Base-by-base conservation (phyloP, 2,888 invertebrate genomes). In the Callimorpha dominula region DNA sequence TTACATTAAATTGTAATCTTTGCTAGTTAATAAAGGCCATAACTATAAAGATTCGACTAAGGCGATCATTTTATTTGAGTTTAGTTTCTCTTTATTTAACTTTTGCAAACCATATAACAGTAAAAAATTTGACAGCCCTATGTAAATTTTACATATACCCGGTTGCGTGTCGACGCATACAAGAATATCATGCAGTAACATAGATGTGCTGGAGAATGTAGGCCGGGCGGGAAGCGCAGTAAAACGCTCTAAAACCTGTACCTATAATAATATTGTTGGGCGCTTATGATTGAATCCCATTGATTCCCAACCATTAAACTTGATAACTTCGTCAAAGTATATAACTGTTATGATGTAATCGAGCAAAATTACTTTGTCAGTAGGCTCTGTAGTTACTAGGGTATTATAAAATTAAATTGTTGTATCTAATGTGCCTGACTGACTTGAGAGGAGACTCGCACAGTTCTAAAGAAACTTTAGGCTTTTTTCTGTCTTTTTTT, bases 171-270 rank as follows among this genome's bases (percentile, higher is more conserved):
- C 66, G 71, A 73, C 67, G 62, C 70, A 73, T 73, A 71, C 69
- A 73, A 66, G 71, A 68, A 62, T 50, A 49, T 42, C 42, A 43
- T 40, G n/a, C 46, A 72, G 15, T 31, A 60, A 60, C 12, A 31
- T 52, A 46, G n/a, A 7, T 15, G 20, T 62, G 31, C 64, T 43
- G 31, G 52, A 49, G 31, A 46, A 82, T 71, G 69, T 81, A 71
- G 85, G 78, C 65, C 81, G 74, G 71, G 20, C 72, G 68, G 78
- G 78, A 84, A 84, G 60, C 20, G 78, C 71, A 67, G 64, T 84
- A 80, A 84, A 82, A 76, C 67, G 68, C 65, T 68, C 52, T 77
- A 78, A 82, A 81, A 67, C 52, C 54, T 71, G 67, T 73, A 65
- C 50, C 71, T 72, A 75, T 78, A 71, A 65, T 78, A 72, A 78